Evolutionary conservation across 1,140 invertebrate genomes (phyloP), one percentile per base, ranked within the genome.

Genomic region (Drosophila prosaltans): DNA sequence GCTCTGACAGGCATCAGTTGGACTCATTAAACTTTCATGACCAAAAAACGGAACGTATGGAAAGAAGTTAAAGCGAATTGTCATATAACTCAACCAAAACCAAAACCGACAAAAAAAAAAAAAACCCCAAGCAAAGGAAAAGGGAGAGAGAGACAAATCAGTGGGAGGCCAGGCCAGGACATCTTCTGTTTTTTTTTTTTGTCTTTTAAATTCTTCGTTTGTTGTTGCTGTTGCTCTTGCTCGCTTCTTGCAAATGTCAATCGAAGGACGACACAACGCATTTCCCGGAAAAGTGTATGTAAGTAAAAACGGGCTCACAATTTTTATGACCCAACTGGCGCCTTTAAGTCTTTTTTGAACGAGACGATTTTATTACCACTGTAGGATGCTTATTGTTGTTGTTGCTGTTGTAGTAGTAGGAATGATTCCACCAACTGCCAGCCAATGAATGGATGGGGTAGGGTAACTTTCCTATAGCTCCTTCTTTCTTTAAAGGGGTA

Each of bases 21-120:
- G 36, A 74, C 59, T 81, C 67, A 82, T 81, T 82, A 82, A 81
- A 82, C 67, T 82, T 82, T 82, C 80, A 82, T 82, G 80, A 65
- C 58, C 72, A 82, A 45, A 57, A 72, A 40, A 16, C 16, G 21
- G 36, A 21, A 41, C 69, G 73, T 76, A 76, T 76, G 74, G 74
- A 60, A 76, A 76, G 45, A 69, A 72, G 67, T 11, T 62, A 41
- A 48, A 32, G 80, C 74, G 71, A 81, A 82, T 82, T 81, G 80
- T 70, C 75, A 67, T 82, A 82, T 75, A 82, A 82, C 79, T 81
- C 79, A 82, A 71, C 67, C 66, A 63, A 63, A n/a, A 57, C 30
- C 21, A n/a, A 65, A 54, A 65, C 32, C 32, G 6, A 36, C 3
- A 36, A 36, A 36, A 36, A 30, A 30, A 30, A 30, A 30, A 30